Evolutionary conservation across 2,113 vertebrate genomes (phyloP).

Genomic region (Dicrurus megarhynchus): DNA sequence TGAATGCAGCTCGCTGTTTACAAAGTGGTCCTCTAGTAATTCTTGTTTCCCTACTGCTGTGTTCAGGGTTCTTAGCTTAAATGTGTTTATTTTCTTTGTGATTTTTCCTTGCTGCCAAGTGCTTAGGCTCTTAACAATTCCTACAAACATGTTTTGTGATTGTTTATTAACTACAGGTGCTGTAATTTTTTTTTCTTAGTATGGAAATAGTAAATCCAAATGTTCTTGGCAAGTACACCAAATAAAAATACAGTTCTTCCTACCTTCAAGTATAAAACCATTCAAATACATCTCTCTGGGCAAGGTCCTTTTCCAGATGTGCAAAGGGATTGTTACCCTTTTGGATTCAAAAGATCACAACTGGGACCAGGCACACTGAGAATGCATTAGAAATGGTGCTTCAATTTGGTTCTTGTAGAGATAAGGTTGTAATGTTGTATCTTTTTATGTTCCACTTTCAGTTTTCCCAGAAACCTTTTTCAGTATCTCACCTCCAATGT

Average conservation of each 20-base stretch:
- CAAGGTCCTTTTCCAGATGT: background rate
- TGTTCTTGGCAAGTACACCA: background rate
- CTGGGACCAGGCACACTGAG: background rate
- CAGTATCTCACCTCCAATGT: background rate
- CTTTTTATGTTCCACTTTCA: background rate
- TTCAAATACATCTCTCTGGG: background rate
- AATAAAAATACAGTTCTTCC: background rate
- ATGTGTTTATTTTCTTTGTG: background rate
- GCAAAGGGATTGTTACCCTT: background rate
- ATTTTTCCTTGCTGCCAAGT: background rate
- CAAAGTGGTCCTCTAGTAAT: background rate
- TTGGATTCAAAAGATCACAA: background rate
- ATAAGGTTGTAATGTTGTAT: background rate
- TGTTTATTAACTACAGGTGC: background rate
- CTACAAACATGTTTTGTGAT: background rate
- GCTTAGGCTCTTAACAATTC: background rate
- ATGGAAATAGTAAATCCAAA: background rate
- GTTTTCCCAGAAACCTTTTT: background rate
- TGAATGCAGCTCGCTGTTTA: background rate
- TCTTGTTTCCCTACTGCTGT: background rate
- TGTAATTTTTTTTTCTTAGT: background rate
- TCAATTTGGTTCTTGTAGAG: background rate
- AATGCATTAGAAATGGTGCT: background rate
- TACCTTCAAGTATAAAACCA: background rate
- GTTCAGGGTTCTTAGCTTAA: background rate